Evolutionary conservation across 2,797 vertebrate species (phyloP).

Genomic region (Iguana delicatissima): DNA sequence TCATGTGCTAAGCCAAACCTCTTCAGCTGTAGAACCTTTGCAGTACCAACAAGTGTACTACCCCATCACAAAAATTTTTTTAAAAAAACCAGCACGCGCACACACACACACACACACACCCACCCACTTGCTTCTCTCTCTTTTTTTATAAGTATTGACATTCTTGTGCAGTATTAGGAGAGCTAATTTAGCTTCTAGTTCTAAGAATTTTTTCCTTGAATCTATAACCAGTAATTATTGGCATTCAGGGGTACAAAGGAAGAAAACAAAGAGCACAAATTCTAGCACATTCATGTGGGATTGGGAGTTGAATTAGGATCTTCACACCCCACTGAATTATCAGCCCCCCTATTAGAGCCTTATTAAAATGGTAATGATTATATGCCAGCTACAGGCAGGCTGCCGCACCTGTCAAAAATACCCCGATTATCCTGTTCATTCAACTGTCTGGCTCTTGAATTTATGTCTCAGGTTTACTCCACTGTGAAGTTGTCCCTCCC

Average conservation of each 20-base stretch:
- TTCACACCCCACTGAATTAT: slow-evolving; percentile 87
- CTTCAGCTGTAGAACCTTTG: slow-evolving; percentile 82
- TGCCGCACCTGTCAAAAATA: slow-evolving; percentile 86
- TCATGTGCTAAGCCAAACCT: slow-evolving; percentile 81
- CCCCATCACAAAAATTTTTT: slow-evolving; percentile 68
- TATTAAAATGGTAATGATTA: slow-evolving; percentile 89
- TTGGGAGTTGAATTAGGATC: slow-evolving; percentile 86
- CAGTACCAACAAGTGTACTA: slow-evolving; percentile 81
- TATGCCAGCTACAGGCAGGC: slow-evolving; percentile 83
- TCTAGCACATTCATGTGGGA: slow-evolving; percentile 88
- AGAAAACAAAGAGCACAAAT: slow-evolving; percentile 86
- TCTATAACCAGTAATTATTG: slow-evolving; percentile 88
- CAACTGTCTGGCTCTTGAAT: slow-evolving; percentile 82
- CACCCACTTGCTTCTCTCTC: slow-evolving; percentile 79
- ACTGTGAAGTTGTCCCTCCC: slow-evolving; percentile 74
- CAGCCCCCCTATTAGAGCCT: slow-evolving; percentile 86
- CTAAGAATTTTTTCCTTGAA: slow-evolving; percentile 83
- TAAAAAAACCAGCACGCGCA: slow-evolving; percentile 70
- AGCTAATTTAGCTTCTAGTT: slow-evolving; percentile 86
- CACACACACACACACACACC: slow-evolving; percentile 64
- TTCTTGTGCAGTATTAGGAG: slow-evolving; percentile 86
- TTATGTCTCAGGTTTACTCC: slow-evolving; percentile 82
- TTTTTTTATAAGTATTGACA: slow-evolving; percentile 83
- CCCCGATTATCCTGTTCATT: slow-evolving; percentile 85
- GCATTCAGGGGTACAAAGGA: slow-evolving; percentile 87